Percentiles rank a stretch among this genome's conserved stretches.
Conservation (phyloP, 2,888 invertebrate genomes). For the Syrphus vitripennis region DNA sequence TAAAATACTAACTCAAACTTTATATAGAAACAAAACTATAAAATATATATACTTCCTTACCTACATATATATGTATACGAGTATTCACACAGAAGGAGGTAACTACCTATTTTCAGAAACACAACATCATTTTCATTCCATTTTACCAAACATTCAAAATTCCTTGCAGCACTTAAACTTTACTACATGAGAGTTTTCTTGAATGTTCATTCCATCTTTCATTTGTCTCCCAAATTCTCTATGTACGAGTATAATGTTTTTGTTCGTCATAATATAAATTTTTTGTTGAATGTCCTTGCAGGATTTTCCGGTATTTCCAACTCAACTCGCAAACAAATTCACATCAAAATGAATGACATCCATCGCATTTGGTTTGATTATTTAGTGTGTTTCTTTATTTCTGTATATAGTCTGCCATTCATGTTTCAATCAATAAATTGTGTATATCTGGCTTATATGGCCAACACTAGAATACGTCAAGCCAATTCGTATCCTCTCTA, state of each 20-base stretch:
- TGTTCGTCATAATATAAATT: neutral
- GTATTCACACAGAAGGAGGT: neutral
- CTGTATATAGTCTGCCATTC: neutral
- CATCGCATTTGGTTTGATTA: neutral
- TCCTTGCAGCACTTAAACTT: conserved; percentile 42
- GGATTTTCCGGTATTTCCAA: neutral
- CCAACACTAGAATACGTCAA: too few relatives aligned
- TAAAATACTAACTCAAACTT: conserved; percentile 45
- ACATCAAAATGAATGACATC: neutral
- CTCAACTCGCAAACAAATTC: neutral
- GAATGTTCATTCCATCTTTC: neutral
- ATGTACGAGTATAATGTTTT: neutral
- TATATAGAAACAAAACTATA: neutral
- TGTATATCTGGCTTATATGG: neutral
- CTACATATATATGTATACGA: neutral
- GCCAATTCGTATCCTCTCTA: neutral
- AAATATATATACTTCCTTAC: neutral
- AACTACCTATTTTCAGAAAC: neutral
- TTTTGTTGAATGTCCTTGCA: neutral
- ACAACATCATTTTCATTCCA: conserved; percentile 6
- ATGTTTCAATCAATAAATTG: conserved; percentile 28
- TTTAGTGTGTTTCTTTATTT: neutral
- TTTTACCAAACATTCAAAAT: conserved; percentile 29
- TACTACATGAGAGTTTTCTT: neutral
- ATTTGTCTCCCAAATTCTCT: neutral